Base-by-base conservation (phyloP, 2,888 invertebrate species). In the Phrixothrix hirtus region DNA sequence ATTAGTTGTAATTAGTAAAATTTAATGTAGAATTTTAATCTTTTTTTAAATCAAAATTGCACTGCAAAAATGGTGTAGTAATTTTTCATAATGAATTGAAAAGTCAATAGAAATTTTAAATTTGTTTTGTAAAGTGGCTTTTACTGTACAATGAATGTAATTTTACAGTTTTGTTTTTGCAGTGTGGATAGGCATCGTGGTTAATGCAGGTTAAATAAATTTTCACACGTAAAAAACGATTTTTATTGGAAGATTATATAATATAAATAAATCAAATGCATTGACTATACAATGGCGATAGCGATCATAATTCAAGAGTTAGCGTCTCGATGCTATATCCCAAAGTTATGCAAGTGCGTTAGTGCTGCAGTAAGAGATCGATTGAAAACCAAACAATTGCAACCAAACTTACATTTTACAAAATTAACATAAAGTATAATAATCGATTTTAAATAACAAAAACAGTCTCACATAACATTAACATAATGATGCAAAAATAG, bases 381-480 rank as follows among this genome's bases (percentile, higher is more conserved):
- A 42, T 50, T 41, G 37, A 54, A 55, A 55, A 42, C 55, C 51
- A 52, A 52, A 43, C 36, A 52, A 52, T 56, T 48, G 57, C 56
- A 54, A 56, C 54, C 56, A 56, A 58, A 58, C 44, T 56, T 52
- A 55, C 39, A 52, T 52, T 50, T 57, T 54, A 53, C 47, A 54
- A 50, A 46, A 59, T 57, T 57, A 59, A 59, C 56, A 58, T 57
- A 52, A 50, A 57, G 52, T 53, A 57, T 55, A 55, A 57, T 57
- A 49, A 51, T 55, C 42, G 55, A 57, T 52, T 58, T 60, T 55
- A 54, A 56, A 57, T 55, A 60, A 60, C 60, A 62, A 62, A 58
- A 62, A 60, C 62, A 62, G 58, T 61, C 58, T 60, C 57, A 57
- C 49, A 48, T 60, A 60, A 50, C 55, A 61, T 54, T 55, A 57